These are phyloP conservation scores for Cherax destructor DNA, from an alignment of 1,140 invertebrate genomes.

Conservation along the genomic window DNA sequence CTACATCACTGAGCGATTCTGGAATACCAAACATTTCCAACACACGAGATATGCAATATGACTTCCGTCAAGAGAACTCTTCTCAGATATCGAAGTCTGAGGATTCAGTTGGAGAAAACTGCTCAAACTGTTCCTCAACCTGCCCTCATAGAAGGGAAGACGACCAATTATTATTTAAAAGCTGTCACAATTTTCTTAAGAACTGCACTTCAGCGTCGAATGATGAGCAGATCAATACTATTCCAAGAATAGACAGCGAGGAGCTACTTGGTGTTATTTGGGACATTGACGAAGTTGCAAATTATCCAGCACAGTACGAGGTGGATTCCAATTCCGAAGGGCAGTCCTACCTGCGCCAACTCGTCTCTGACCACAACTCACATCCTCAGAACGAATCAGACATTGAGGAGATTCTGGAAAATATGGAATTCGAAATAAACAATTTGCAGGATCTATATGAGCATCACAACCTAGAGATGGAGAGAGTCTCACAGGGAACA, in stretches of 20 bases:
- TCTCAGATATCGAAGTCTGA: background rate
- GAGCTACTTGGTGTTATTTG: background rate
- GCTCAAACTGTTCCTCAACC: background rate
- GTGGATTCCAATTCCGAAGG: constrained; percentile 20
- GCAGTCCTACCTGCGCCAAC: constrained; percentile 37
- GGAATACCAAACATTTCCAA: no score
- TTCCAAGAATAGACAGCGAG: background rate
- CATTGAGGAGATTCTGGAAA: constrained; percentile 55
- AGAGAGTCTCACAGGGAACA: background rate
- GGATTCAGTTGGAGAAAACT: background rate
- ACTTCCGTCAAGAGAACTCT: background rate
- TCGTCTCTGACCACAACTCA: constrained; percentile 24
- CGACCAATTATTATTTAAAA: constrained; percentile 32
- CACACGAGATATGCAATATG: no score
- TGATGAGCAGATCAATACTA: no score
- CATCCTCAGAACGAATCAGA: constrained; percentile 36
- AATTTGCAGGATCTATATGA: background rate
- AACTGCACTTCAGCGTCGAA: background rate
- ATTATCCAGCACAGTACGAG: background rate
- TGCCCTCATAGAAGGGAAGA: constrained; percentile 2
- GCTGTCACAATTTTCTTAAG: constrained; percentile 50
- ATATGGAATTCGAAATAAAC: constrained; percentile 36
- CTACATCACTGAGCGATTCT: no score
- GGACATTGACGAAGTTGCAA: background rate
- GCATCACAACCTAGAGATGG: background rate